Evolutionary conservation across 2,888 invertebrate species (phyloP), one percentile per base, ranked within the genome.

Genomic region (Balanococcus diminutus): DNA sequence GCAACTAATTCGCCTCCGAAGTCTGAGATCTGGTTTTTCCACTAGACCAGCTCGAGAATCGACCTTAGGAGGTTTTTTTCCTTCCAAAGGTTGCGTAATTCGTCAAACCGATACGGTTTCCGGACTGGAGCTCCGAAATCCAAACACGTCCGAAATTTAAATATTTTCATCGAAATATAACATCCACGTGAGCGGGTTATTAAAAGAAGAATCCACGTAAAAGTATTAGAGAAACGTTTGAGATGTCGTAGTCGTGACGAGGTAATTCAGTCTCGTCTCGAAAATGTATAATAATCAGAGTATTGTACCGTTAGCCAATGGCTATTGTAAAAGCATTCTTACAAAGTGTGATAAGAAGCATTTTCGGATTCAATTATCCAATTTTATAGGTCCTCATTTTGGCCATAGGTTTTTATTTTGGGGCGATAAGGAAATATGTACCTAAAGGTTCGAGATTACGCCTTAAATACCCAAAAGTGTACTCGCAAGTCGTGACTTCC

Each of bases 21-120:
- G 36, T 19, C 56, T 1, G 22, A 56, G 67, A 67, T 79, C 75
- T 79, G 75, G 75, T 79, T 79, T 67, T 28, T 25, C 31, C 3
- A 67, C 36, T 79, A 8, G 75, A 28, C 67, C 31, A n/a, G n/a
- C 51, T 56, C 56, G 56, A 56, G 56, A 51, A 51, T 75, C 11
- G 36, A 79, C 75, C 75, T 79, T 79, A 79, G 22, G 75, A 19
- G 6, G n/a, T 72, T 72, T 79, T 32, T 79, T 36, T 79, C 19
- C 19, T 14, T 9, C 61, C 6, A 67, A 14, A 28, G 25, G 75
- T 79, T 79, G 36, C 75, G 22, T 79, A n/a, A 79, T 79, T 67
- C 14, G 6, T 28, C 28, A 9, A 67, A 19, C 67, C 11, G 2
- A 5, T 67, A 79, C 36, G 75, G 28, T 79, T 79, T 79, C 75